Percentiles rank a stretch among this genome's conserved stretches.
Evolutionary conservation across 2,797 vertebrate species (phyloP).

Genomic region (Liasis olivaceus): DNA sequence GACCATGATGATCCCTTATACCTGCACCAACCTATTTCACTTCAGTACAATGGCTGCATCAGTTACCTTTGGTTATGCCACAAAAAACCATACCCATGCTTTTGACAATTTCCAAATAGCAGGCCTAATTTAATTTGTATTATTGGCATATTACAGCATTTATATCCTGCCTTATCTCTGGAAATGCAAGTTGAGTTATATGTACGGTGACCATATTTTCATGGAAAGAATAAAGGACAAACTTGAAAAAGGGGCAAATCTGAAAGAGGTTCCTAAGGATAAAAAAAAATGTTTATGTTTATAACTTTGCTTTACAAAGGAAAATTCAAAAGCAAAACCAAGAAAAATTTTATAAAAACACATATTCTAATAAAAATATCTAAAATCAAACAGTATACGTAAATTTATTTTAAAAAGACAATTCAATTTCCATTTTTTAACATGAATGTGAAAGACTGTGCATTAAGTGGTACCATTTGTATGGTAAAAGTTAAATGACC

Average conservation of each 20-base stretch:
- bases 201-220: not conserved
- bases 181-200: not conserved
- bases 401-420: no score
- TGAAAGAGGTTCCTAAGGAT: not conserved
- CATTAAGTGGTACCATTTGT: not conserved
- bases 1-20: not conserved
- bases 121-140: not conserved
- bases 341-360: not conserved
- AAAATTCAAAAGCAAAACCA: not conserved
- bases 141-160: not conserved
- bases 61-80: not conserved
- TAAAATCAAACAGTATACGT: no score
- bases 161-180: not conserved
- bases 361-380: not conserved
- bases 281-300: not conserved
- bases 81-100: not conserved
- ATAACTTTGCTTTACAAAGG: not conserved
- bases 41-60: not conserved
- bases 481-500: not conserved
- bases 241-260: not conserved
- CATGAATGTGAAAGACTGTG: not conserved
- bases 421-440: not conserved
- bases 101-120: not conserved
- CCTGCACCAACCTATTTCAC: not conserved
- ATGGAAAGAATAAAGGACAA: not conserved